A percentile compares a stretch with the other conserved stretches of the same genome.
phyloP scores from a whole-genome alignment of 2,888 invertebrate species.

The Orthosia cruda region DNA sequence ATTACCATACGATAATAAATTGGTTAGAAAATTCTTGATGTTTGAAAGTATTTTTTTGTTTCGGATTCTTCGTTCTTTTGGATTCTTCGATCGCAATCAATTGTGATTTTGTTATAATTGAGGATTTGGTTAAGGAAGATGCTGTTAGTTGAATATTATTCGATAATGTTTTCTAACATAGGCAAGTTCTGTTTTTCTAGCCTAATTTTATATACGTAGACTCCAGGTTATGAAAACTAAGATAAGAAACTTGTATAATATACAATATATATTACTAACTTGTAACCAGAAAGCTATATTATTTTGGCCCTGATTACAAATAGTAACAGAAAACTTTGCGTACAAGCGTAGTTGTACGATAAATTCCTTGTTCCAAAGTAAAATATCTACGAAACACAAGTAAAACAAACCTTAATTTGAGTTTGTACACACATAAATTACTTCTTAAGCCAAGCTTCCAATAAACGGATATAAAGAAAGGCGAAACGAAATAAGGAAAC shows the following conservation, averaged over 20 bases:
- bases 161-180: not conserved
- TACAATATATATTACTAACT: not conserved
- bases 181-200: not conserved
- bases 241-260: not conserved
- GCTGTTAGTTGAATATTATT: not conserved
- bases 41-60: conserved; percentile 35
- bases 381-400: conserved; percentile 46
- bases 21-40: conserved; percentile 62
- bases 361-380: conserved; percentile 29
- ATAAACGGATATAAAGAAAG: conserved; percentile 85
- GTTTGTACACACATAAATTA: conserved; percentile 84
- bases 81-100: not conserved
- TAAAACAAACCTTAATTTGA: conserved; percentile 68
- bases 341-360: conserved; percentile 16
- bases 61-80: not conserved
- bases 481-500: conserved; percentile 87
- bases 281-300: not conserved
- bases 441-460: conserved; percentile 83
- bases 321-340: not conserved
- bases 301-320: not conserved
- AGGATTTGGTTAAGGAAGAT: not conserved
- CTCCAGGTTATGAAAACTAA: not conserved
- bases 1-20: conserved; percentile 71
- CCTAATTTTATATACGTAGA: not conserved
- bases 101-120: not conserved